phyloP scores from a whole-genome alignment of 1,140 invertebrate genomes.

The Centruroides sculpturatus region DNA sequence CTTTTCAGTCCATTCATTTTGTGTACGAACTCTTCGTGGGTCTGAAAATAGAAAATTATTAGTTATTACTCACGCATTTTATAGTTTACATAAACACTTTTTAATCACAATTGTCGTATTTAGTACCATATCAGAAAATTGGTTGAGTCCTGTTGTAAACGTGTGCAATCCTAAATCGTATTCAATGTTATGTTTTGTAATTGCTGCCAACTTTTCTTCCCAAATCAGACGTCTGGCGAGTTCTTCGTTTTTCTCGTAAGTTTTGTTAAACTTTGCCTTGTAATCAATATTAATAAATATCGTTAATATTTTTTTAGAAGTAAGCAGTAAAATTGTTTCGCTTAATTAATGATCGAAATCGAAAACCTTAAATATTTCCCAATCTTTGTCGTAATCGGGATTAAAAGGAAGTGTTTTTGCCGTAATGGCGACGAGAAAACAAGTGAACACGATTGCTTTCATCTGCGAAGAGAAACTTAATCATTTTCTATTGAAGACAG shows the following conservation, averaged over 20 bases:
- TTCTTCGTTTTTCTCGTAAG: conserved; percentile 14
- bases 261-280: conserved; percentile 5
- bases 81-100: too few relatives aligned
- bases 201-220: conserved; percentile 6
- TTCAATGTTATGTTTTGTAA: conserved; percentile 12
- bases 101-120: background rate
- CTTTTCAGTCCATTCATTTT: conserved; percentile 17
- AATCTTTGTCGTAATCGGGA: conserved; percentile 2
- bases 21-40: conserved; percentile 17
- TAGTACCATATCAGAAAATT: conserved; percentile 22
- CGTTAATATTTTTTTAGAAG: too few relatives aligned
- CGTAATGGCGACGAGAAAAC: background rate
- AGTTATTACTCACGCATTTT: too few relatives aligned
- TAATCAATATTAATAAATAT: too few relatives aligned
- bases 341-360: too few relatives aligned
- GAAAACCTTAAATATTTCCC: conserved; percentile 12
- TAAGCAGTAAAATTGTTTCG: too few relatives aligned
- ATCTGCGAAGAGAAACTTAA: background rate
- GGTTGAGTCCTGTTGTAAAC: conserved; percentile 27
- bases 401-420: background rate
- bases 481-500: too few relatives aligned
- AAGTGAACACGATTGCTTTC: background rate
- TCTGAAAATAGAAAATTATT: conserved; percentile 6
- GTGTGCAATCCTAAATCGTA: conserved; percentile 19
- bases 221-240: conserved; percentile 10